Evolutionary conservation across 2,888 invertebrate genomes (phyloP), one percentile per base, ranked within the genome.

Genomic region (Aricia artaxerxes): DNA sequence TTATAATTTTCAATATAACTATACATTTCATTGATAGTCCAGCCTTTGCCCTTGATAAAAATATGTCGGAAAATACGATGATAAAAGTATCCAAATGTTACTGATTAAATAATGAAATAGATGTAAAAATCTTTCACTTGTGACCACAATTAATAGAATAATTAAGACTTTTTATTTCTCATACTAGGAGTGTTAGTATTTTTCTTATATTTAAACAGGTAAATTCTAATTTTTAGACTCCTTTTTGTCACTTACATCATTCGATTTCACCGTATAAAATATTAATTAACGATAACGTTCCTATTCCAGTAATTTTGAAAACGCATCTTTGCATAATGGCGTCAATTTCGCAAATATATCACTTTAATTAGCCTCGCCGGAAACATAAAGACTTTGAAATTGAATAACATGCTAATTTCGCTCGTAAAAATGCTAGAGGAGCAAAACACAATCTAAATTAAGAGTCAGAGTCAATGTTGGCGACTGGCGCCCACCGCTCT

Each of bases 401-500:
- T 35, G 35, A 69, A 35, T 69, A 69, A 69, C 69, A 69, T 69
- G 31, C 69, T 69, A 69, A 69, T 69, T 69, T 69, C 4, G 35
- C 35, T 13, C 35, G 3, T 69, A 69, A 69, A 64, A 69, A 31
- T 31, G 13, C 13, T 35, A 69, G 69, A 16, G 31, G 13, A 69
- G 69, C 69, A 49, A 11, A 6, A 13, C 38, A 24, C 73, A 73
- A 40, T 81, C 80, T 81, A 83, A 81, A 83, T 83, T 82, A 83
- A 82, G 79, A 82, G 61, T 77, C 78, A 81, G 79, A 82, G 82
- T 83, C 84, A 82, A 82, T 82, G 82, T 53, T 81, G 85, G 85
- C 84, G 85, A 84, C 82, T 81, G 85, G 85, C 84, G 85, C 84
- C 82, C 82, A 69, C 83, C 83, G 84, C 86, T 85, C 84, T 85